Evolutionary conservation across 2,888 invertebrate species (phyloP), one percentile per base, ranked within the genome.

Genomic region (Podabrus alpinus): DNA sequence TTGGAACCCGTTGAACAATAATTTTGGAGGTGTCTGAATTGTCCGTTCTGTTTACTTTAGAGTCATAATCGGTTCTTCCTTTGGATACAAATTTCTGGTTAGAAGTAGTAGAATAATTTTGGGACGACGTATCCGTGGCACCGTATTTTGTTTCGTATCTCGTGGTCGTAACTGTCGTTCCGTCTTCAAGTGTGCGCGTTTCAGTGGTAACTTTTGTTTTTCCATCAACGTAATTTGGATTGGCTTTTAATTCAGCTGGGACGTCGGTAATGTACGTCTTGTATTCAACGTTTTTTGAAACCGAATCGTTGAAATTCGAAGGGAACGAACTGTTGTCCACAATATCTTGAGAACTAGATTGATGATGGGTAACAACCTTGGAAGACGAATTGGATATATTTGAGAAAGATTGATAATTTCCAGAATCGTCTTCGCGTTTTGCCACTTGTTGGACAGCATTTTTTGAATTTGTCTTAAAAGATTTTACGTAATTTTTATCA

Each of bases 111-210:
- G 62, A 64, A 64, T 64, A 64, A 11, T 17, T 19, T 17, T 64
- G 17, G 11, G 62, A 64, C 9, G 62, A 66, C 29, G 1, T 76
- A 79, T 15, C 71, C 9, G 75, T 74, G 66, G 72, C 79, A 11
- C 77, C 76, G 21, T 85, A 85, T 72, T 86, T 88, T 45, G 92
- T 92, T 83, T 93, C 93, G 59, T 92, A 91, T 62, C 90, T 90
- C 16, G 92, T 92, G 76, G 92, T 92, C n/a, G 92, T 93, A 1
- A 93, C 90, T 61, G 89, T 89, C 1, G 91, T 91, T 15, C 93
- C 93, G 82, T 92, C 93, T 0, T 91, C 91, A 61, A 92, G 86
- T 67, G 91, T 90, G 79, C 92, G 90, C 0, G 92, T 93, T 81
- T 93, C 93, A 13, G 91, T 91, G 9, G 91, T 90, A 78, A 92